These are phyloP conservation scores for Ephialtes manifestator DNA, from an alignment of 2,888 invertebrate genomes.

Conservation along the genomic window DNA sequence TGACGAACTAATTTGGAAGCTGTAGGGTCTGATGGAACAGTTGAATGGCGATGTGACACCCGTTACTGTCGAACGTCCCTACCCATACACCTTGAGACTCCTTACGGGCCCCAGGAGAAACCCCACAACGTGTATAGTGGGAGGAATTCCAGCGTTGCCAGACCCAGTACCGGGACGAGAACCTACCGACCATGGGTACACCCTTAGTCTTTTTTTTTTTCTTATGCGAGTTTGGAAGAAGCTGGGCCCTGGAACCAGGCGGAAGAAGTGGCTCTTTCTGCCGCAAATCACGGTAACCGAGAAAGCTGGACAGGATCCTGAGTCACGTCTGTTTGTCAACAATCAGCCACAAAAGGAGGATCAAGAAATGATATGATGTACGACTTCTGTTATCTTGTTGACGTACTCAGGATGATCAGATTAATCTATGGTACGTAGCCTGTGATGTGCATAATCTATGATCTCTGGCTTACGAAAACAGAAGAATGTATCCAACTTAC, in stretches of 20 bases:
- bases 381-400: no score
- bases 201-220: conserved; percentile 55
- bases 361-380: conserved; percentile 5
- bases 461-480: no score
- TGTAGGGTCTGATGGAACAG: not conserved
- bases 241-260: not conserved
- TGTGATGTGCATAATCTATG: no score
- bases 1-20: not conserved
- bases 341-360: conserved; percentile 41
- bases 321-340: conserved; percentile 77
- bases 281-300: conserved; percentile 1
- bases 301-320: conserved; percentile 53
- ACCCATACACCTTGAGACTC: conserved; percentile 71
- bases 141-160: conserved; percentile 81
- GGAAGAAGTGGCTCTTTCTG: conserved; percentile 8
- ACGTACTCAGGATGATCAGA: no score
- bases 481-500: no score
- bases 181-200: conserved; percentile 38
- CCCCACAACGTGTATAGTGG: conserved; percentile 71
- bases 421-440: no score
- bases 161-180: conserved; percentile 62
- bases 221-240: conserved; percentile 21
- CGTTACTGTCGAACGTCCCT: conserved; percentile 63
- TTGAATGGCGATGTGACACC: conserved; percentile 39
- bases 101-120: conserved; percentile 72